Conservation (phyloP, 2,797 vertebrate species). For the Mormyrus hasselquistii region DNA sequence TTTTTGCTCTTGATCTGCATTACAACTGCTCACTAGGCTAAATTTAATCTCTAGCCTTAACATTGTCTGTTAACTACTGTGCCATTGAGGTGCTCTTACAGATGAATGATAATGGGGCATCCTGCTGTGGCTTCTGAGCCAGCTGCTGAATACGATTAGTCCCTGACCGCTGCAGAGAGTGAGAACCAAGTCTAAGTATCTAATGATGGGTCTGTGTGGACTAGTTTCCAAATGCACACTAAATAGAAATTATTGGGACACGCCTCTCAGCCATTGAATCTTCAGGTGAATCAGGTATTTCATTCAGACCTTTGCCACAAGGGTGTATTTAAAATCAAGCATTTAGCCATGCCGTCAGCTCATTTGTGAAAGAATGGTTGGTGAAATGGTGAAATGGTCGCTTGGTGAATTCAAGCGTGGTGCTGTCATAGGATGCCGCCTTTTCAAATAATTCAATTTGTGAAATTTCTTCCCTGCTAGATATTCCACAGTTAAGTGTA, state of each 20-base stretch:
- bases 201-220: background rate
- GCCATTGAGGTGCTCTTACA: constrained; percentile 69
- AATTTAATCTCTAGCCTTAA: constrained; percentile 73
- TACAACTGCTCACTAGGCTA: constrained; percentile 70
- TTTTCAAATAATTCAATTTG: background rate
- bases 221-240: background rate
- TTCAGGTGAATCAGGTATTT: background rate
- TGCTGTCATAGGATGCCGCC: background rate
- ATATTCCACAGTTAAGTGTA: background rate
- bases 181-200: constrained; percentile 13
- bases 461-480: background rate
- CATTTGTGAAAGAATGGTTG: background rate
- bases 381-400: too few species aligned
- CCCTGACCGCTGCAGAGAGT: constrained; percentile 60
- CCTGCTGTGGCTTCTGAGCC: constrained; percentile 64
- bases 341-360: background rate
- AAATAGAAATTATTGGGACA: background rate
- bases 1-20: constrained; percentile 66
- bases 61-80: constrained; percentile 73
- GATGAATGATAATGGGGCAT: constrained; percentile 72
- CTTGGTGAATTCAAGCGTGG: background rate
- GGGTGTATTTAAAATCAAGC: background rate
- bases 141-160: constrained; percentile 70
- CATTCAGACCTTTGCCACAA: background rate
- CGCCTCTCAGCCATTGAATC: background rate